These are phyloP conservation scores for Parasteatoda lunata DNA, from an alignment of 2,888 invertebrate genomes.

Conservation along the genomic window DNA sequence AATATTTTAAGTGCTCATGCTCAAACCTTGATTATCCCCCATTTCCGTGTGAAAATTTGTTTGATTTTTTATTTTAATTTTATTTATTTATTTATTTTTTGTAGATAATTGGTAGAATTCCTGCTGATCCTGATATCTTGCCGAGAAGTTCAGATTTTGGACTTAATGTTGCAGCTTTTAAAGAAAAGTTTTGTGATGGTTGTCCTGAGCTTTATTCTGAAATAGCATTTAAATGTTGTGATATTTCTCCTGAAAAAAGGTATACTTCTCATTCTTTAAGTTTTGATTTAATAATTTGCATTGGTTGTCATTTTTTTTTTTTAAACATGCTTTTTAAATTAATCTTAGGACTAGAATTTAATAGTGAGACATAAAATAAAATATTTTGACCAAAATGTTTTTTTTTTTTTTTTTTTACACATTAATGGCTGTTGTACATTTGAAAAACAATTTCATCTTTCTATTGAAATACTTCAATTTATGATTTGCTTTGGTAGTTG, in stretches of 20 bases:
- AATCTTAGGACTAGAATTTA: too few species aligned
- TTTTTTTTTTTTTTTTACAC: too few species aligned
- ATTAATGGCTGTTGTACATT: too few species aligned
- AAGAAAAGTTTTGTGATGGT: conserved; percentile 86
- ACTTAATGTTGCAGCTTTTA: conserved; percentile 87
- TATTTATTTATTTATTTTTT: conserved; percentile 19
- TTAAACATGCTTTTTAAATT: background rate
- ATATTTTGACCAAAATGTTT: too few species aligned
- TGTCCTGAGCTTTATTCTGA: conserved; percentile 92
- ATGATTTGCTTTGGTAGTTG: too few species aligned
- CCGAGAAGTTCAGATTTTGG: conserved; percentile 94
- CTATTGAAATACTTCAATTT: too few species aligned
- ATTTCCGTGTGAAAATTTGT: too few species aligned
- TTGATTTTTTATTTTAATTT: too few species aligned
- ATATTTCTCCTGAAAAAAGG: conserved; percentile 91
- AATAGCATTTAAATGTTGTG: conserved; percentile 91
- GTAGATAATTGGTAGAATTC: conserved; percentile 93
- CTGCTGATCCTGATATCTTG: conserved; percentile 94
- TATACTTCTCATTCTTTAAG: conserved; percentile 72
- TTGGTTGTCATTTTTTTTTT: background rate
- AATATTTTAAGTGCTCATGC: too few species aligned
- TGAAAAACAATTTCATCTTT: too few species aligned
- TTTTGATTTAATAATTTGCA: background rate
- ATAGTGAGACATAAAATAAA: too few species aligned
- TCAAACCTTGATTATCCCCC: too few species aligned